Percentiles rank a stretch among this genome's conserved stretches.
Evolutionary conservation across 2,113 vertebrate species (phyloP).

Genomic region (Pteruthius melanotis): DNA sequence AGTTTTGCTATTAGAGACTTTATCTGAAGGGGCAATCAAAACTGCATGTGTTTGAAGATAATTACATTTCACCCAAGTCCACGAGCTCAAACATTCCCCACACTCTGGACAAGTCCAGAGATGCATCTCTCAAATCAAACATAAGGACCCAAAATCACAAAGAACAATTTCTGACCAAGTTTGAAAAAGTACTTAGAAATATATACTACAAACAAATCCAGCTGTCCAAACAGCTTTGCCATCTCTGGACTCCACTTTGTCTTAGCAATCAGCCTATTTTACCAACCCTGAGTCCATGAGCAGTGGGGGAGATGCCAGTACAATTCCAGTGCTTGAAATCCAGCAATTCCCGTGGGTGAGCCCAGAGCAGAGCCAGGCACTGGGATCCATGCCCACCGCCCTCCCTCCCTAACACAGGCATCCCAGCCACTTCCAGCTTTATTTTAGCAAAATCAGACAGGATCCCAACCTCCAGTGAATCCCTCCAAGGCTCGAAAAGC

Average conservation of each 20-base stretch:
- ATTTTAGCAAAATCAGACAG: neutral
- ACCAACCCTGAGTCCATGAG: neutral
- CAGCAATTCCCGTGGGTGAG: fast-evolving
- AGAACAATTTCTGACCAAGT: neutral
- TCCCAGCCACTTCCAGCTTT: neutral
- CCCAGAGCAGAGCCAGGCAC: neutral
- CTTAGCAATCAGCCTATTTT: neutral
- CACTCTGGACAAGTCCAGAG: neutral
- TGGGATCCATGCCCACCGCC: fast-evolving
- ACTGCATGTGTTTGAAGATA: neutral
- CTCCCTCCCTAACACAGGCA: neutral
- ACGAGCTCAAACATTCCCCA: neutral
- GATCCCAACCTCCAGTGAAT: neutral
- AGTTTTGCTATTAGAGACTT: neutral
- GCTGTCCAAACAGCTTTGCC: neutral
- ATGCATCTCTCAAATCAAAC: neutral
- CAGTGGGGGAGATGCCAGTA: neutral
- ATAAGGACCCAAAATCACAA: neutral
- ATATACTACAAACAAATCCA: neutral
- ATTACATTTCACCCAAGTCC: neutral
- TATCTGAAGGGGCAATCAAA: neutral
- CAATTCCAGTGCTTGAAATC: neutral
- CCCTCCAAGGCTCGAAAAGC: neutral
- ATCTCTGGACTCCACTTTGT: neutral
- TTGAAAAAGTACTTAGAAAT: neutral